Evolutionary conservation across 1,140 invertebrate species (phyloP).

Genomic region (Zaprionus nigranus): DNA sequence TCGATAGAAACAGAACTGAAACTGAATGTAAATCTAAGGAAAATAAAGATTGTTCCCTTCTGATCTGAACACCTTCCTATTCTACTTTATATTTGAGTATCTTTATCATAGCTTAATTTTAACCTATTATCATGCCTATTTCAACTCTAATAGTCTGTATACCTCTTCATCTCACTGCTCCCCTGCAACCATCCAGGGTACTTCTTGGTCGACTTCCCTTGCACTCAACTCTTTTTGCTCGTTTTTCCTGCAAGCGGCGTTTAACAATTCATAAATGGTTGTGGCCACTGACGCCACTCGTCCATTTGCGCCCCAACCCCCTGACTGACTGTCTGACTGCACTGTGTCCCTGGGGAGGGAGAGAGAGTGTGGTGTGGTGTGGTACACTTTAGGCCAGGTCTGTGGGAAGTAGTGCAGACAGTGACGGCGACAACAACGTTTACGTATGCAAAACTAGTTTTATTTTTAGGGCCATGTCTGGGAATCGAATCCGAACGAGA

Average conservation of each 20-base stretch:
- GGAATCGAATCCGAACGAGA: constrained; percentile 68
- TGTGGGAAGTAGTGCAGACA: constrained; percentile 78
- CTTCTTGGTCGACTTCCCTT: background rate
- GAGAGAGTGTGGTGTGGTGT: constrained; percentile 20
- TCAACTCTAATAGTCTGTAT: too few relatives aligned
- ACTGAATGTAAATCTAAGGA: too few relatives aligned
- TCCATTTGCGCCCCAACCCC: constrained; percentile 34
- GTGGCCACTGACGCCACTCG: constrained; percentile 72
- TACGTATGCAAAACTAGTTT: constrained; percentile 82
- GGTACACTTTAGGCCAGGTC: constrained; percentile 46
- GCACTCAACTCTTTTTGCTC: background rate
- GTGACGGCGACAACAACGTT: constrained; percentile 55
- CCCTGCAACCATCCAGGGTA: too few relatives aligned
- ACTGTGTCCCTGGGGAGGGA: constrained; percentile 14
- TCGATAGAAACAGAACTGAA: too few relatives aligned
- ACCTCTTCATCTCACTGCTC: too few relatives aligned
- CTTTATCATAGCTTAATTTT: too few relatives aligned
- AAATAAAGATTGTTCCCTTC: too few relatives aligned
- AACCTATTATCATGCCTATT: too few relatives aligned
- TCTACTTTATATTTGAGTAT: too few relatives aligned
- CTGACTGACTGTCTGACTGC: background rate
- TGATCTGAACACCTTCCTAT: too few relatives aligned
- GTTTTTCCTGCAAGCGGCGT: constrained; percentile 51
- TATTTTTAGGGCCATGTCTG: constrained; percentile 78
- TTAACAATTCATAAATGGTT: constrained; percentile 82